Evolutionary conservation across 2,113 vertebrate species (phyloP).

Genomic region (Opisthocomus hoazin): DNA sequence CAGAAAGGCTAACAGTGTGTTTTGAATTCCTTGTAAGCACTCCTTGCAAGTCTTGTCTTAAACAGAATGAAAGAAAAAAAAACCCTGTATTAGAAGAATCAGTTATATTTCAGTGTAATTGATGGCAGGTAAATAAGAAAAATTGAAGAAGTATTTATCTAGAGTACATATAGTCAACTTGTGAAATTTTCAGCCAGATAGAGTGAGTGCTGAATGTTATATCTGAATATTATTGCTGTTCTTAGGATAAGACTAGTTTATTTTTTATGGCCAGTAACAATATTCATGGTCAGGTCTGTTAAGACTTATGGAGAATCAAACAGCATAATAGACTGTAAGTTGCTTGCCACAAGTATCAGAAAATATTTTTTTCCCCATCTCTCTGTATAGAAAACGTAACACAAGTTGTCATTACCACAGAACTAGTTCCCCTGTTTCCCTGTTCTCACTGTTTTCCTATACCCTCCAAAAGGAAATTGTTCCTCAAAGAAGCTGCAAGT

Average conservation of each 20-base stretch:
- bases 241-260: neutral
- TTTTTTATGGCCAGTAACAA: neutral
- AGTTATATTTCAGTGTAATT: neutral
- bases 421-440: neutral
- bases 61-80: neutral
- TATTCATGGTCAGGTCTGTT: neutral
- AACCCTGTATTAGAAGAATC: neutral
- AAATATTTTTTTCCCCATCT: neutral
- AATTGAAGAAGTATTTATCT: neutral
- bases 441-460: neutral
- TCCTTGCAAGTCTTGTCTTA: neutral
- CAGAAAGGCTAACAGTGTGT: neutral
- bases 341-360: neutral
- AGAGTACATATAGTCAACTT: neutral
- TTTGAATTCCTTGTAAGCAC: neutral
- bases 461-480: neutral
- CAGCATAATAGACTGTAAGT: neutral
- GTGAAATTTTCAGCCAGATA: neutral
- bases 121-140: neutral
- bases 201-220: neutral
- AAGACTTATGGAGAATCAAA: neutral
- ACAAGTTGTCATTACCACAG: neutral
- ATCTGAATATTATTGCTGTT: neutral
- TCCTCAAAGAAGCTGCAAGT: neutral
- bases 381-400: neutral